Conservation (phyloP, 2,888 invertebrate genomes). For the Melitaea athalia region DNA sequence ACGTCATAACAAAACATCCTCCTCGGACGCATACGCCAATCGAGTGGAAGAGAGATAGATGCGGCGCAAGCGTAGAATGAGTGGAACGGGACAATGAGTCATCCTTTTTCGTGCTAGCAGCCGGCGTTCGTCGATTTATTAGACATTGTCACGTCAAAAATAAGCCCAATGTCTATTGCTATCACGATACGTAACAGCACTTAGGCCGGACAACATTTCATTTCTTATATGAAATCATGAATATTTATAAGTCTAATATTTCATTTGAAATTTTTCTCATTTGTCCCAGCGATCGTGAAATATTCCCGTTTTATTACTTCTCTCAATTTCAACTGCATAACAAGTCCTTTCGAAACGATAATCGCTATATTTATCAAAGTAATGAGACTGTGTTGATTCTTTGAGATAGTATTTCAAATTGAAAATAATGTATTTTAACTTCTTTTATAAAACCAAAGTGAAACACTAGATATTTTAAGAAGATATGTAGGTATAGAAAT, state of each 20-base stretch:
- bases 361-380: not conserved
- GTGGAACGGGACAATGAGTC: too few species aligned
- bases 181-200: not conserved
- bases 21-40: too few species aligned
- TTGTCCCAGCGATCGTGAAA: conserved; percentile 11
- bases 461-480: too few species aligned
- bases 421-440: not conserved
- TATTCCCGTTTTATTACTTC: conserved; percentile 8
- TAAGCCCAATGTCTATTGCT: not conserved
- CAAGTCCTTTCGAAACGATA: not conserved
- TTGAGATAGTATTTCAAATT: not conserved
- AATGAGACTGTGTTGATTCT: not conserved
- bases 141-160: too few species aligned
- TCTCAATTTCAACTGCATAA: conserved; percentile 9
- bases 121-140: too few species aligned
- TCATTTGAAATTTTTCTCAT: conserved; percentile 17
- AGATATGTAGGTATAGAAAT: too few species aligned
- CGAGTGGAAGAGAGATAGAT: too few species aligned
- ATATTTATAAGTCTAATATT: conserved; percentile 23
- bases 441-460: not conserved
- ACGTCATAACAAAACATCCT: too few species aligned
- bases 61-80: too few species aligned
- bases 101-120: too few species aligned
- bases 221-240: conserved; percentile 21
- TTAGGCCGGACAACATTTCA: not conserved